Evolutionary conservation across 1,140 invertebrate genomes (phyloP).

Genomic region (Microplitis mediator): DNA sequence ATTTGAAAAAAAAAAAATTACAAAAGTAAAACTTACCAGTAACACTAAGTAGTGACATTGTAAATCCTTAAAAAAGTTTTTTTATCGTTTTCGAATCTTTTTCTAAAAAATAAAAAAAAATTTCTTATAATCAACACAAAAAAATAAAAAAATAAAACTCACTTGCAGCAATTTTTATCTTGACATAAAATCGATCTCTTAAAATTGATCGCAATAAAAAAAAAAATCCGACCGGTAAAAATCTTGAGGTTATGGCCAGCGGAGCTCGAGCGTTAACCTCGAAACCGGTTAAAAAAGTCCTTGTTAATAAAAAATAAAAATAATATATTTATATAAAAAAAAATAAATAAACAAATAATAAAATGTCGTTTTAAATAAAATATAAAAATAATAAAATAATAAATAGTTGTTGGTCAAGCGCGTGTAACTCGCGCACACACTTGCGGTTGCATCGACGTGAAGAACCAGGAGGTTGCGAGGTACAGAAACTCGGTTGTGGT

Average conservation of each 20-base stretch:
- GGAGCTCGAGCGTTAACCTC: too few relatives aligned
- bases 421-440: neutral
- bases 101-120: neutral
- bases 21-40: constrained; percentile 14
- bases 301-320: neutral
- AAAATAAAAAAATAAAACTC: too few relatives aligned
- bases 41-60: constrained; percentile 26
- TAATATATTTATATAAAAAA: neutral
- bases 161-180: too few relatives aligned
- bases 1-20: neutral
- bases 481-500: neutral
- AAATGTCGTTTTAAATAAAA: too few relatives aligned
- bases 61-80: neutral
- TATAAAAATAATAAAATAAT: too few relatives aligned
- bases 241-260: too few relatives aligned
- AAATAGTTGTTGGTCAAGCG: too few relatives aligned
- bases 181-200: too few relatives aligned
- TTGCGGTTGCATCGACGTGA: neutral
- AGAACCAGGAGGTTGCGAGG: neutral
- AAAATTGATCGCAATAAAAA: too few relatives aligned
- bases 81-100: neutral
- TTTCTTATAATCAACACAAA: too few relatives aligned
- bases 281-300: neutral
- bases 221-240: too few relatives aligned
- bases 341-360: neutral